Evolutionary conservation across 2,888 invertebrate genomes (phyloP), one percentile per base, ranked within the genome.

Genomic region (Lysandra coridon): DNA sequence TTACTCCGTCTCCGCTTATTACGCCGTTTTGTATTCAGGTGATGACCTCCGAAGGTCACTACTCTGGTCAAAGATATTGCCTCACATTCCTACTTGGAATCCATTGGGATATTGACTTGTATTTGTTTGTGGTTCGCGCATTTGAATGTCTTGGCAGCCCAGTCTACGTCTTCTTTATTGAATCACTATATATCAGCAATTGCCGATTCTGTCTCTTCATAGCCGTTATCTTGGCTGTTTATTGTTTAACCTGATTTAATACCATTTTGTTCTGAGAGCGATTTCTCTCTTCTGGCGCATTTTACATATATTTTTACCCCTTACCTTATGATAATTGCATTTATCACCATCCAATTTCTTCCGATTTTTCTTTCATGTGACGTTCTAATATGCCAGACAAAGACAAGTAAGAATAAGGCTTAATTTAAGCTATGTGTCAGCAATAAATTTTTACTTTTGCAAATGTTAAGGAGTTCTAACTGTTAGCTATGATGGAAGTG

Each of bases 11-110:
- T 64, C 33, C 44, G 62, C 60, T 92, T 93, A 92, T 92, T 91
- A 89, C 87, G 85, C 90, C 89, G 85, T 89, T 93, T 91, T 88
- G 90, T 93, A 94, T 94, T 94, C 93, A 87, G 87, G 84, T 84
- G 87, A 87, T 86, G 89, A 85, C 79, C 86, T 89, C 90, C 92
- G 93, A 94, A 93, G 93, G 94, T 94, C 92, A 90, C 87, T 88
- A 85, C 88, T 88, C 86, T 89, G 88, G 88, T 88, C 85, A 87
- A 89, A 76, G 76, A 57, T 49, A 53, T 75, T 30, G 75, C 75
- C 30, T 57, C 53, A 33, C 53, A 53, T 53, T 76, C 76, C 53
- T 49, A 53, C 53, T 76, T 1, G 49, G 49, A 76, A 76, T 76
- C 33, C 17, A 76, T 76, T 76, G 69, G 69, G 69, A 69, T 69